Percentiles rank a stretch among this genome's conserved stretches.
These are phyloP conservation scores for Anthophora plumipes DNA, from an alignment of 2,888 invertebrate species.

Conservation along the genomic window DNA sequence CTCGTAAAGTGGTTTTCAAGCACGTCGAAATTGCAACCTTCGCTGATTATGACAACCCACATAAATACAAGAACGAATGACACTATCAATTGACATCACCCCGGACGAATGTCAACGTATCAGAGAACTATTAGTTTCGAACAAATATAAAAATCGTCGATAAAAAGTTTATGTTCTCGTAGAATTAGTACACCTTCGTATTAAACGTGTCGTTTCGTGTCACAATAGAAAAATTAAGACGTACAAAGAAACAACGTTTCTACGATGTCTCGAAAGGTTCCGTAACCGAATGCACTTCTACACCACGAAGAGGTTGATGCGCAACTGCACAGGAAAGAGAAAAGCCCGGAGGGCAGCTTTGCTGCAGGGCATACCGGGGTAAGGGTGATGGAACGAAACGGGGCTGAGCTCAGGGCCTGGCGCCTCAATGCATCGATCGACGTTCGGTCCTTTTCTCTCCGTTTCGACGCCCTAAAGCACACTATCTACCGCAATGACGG, in stretches of 20 bases:
- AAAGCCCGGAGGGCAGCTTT: slow-evolving; percentile 61
- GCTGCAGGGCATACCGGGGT: slow-evolving; percentile 70
- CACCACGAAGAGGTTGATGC: slow-evolving; percentile 67
- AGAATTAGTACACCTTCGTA: neutral
- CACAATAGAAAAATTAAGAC: neutral
- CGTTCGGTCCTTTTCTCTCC: slow-evolving; percentile 55
- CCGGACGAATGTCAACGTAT: no score
- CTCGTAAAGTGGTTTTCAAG: slow-evolving; percentile 1
- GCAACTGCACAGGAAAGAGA: slow-evolving; percentile 69
- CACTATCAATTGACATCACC: slow-evolving; percentile 14
- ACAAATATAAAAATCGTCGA: neutral
- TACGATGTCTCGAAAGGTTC: slow-evolving; percentile 14
- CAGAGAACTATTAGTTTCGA: no score
- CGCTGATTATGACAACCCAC: neutral
- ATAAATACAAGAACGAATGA: slow-evolving; percentile 17
- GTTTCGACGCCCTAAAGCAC: slow-evolving; percentile 56
- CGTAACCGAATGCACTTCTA: slow-evolving; percentile 43
- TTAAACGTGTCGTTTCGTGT: neutral
- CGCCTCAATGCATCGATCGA: slow-evolving; percentile 82
- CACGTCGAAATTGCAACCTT: slow-evolving; percentile 9
- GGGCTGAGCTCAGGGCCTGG: slow-evolving; percentile 79
- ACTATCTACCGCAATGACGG: slow-evolving; percentile 40
- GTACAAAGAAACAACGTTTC: neutral
- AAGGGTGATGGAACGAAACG: slow-evolving; percentile 66
- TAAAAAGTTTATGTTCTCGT: neutral